Base-by-base conservation (phyloP, 2,113 vertebrate genomes). In the Mugil cephalus region DNA sequence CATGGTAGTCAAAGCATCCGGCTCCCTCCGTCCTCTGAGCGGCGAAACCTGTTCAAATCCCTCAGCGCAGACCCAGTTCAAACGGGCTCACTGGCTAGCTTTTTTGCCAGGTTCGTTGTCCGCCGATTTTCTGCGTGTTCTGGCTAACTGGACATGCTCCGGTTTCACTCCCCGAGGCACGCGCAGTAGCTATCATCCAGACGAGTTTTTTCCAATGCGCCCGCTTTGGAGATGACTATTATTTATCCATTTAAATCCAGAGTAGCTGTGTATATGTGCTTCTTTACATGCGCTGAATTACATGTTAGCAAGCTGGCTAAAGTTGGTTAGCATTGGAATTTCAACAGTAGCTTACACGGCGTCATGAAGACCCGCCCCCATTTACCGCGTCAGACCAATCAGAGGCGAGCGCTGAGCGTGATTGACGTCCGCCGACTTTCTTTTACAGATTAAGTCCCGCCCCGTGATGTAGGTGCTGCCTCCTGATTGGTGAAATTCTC, bases 1-100 rank as follows among this genome's bases (percentile, higher is more conserved):
- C 95, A 97, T 96, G 92, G 95, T 91, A 93, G 82, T 84, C 89
- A 78, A 89, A 81, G 86, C 94, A 93, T 92, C 85, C 91, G 92
- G 79, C 66, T 82, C 52, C 1, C 24, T 2, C 75, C 48, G 56
- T 84, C 69, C 73, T 80, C 74, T 60, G 64, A 59, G 76, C 82
- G 84, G 78, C 13, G 71, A 88, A 91, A 89, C 85, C 86, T 82
- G 85, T 51, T 73, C 83, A 67, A 52, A 79, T 75, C 61, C 77
- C 78, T 43, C 66, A 18, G 35, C 69, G 67, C 78, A 75, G 77
- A 81, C 77, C 76, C 63, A 15, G 72, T 78, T 77, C 68, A 30
- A 65, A 53, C 68, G n/a, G 63, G 56, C 53, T 71, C 48, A 48
- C 48, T 48, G 47, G 65, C 69, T 87, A 88, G 83, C 81, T 85